These are phyloP conservation scores for Pterocles gutturalis DNA, from an alignment of 2,113 vertebrate species.

Conservation along the genomic window DNA sequence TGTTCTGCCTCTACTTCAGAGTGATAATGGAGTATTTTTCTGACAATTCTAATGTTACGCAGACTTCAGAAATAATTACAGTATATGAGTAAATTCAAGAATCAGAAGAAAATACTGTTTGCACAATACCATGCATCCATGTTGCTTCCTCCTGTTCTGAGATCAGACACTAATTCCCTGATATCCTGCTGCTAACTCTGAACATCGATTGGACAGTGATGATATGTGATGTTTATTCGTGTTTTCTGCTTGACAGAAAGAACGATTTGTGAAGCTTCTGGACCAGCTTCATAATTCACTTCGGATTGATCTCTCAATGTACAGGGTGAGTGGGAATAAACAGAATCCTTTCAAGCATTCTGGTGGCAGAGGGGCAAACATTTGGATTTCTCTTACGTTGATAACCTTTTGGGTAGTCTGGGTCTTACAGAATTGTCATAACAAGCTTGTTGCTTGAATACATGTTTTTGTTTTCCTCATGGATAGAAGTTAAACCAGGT, in stretches of 20 bases:
- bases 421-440: background rate
- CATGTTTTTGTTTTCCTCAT: fast-evolving
- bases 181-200: background rate
- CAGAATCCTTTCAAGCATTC: background rate
- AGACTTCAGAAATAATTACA: background rate
- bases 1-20: background rate
- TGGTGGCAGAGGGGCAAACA: background rate
- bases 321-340: slow-evolving; percentile 84
- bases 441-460: background rate
- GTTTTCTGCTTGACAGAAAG: slow-evolving; percentile 86
- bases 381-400: background rate
- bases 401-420: background rate
- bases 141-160: background rate
- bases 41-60: background rate
- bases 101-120: background rate
- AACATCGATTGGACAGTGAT: background rate
- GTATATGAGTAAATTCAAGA: background rate
- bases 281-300: slow-evolving; percentile 98
- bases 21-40: background rate
- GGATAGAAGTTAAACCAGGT: background rate
- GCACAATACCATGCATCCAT: background rate
- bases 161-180: background rate
- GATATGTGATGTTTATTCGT: background rate
- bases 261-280: slow-evolving; percentile 95
- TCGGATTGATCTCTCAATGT: slow-evolving; percentile 96